phyloP scores from a whole-genome alignment of 2,797 vertebrate species.

The Microhierax caerulescens region DNA sequence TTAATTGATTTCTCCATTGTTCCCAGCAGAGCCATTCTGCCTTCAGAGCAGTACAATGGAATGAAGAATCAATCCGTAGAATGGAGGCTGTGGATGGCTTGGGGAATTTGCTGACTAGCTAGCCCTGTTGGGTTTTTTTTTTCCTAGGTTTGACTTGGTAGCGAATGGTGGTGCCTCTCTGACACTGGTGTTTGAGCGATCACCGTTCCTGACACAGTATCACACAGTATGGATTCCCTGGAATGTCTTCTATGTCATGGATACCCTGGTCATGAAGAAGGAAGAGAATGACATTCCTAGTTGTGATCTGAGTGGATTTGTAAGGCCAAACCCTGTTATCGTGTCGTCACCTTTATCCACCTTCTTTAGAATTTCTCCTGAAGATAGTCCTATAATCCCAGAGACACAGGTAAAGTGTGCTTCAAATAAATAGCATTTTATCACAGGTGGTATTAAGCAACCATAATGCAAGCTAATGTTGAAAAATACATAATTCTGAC shows the following conservation, averaged over 20 bases:
- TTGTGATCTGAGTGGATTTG: conserved; percentile 92
- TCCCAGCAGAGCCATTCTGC: background rate
- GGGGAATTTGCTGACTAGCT: conserved; percentile 16
- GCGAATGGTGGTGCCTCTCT: conserved; percentile 93
- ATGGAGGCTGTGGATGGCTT: background rate
- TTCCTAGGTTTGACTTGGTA: conserved; percentile 91
- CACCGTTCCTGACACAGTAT: conserved; percentile 88
- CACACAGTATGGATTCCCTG: conserved; percentile 96
- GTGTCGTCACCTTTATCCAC: conserved; percentile 93
- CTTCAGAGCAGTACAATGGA: background rate
- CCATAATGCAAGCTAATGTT: background rate
- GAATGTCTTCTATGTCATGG: conserved; percentile 97
- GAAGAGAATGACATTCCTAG: conserved; percentile 94
- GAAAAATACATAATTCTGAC: background rate
- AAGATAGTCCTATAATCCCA: conserved; percentile 94
- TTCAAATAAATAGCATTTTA: background rate
- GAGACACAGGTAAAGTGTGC: conserved; percentile 90
- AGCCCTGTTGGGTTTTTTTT: background rate
- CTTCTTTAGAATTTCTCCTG: conserved; percentile 90
- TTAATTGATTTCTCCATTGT: conserved; percentile 33
- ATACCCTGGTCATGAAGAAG: conserved; percentile 95
- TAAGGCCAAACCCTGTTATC: conserved; percentile 89
- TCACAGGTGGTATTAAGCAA: background rate
- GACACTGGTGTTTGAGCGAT: conserved; percentile 89
- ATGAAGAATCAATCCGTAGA: background rate